These are phyloP conservation scores for Phyllotreta striolata DNA, from an alignment of 2,888 invertebrate species.

Conservation along the genomic window DNA sequence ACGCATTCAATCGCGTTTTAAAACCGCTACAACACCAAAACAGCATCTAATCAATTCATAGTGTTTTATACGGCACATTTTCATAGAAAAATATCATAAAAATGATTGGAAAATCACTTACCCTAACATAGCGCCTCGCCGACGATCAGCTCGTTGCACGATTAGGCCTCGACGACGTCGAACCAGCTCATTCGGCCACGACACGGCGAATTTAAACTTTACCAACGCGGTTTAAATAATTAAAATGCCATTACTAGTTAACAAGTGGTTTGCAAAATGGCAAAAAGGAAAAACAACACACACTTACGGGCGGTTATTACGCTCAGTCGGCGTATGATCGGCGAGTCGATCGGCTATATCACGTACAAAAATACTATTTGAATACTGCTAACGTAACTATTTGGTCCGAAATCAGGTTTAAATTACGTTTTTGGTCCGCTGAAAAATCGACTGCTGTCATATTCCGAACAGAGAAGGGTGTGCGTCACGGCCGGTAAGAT, in stretches of 20 bases:
- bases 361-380: conserved; percentile 59
- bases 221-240: conserved; percentile 47
- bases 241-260: conserved; percentile 56
- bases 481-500: conserved; percentile 55
- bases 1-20: background rate
- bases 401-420: conserved; percentile 58
- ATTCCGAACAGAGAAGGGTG: conserved; percentile 54
- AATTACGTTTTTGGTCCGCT: conserved; percentile 61
- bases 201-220: conserved; percentile 36
- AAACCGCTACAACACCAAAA: too few species aligned
- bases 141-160: conserved; percentile 36
- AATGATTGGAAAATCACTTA: conserved; percentile 44
- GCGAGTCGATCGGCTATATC: conserved; percentile 50
- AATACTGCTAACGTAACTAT: conserved; percentile 56
- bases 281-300: conserved; percentile 55
- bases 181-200: conserved; percentile 43
- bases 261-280: conserved; percentile 62
- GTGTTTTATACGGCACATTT: background rate
- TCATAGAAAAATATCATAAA: conserved; percentile 23
- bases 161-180: conserved; percentile 44
- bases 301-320: conserved; percentile 51
- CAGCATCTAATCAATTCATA: too few species aligned
- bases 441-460: conserved; percentile 57
- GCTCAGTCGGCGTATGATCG: conserved; percentile 53
- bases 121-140: conserved; percentile 52